Evolutionary conservation across 2,888 invertebrate species (phyloP).

Genomic region (Eupithecia insigniata): DNA sequence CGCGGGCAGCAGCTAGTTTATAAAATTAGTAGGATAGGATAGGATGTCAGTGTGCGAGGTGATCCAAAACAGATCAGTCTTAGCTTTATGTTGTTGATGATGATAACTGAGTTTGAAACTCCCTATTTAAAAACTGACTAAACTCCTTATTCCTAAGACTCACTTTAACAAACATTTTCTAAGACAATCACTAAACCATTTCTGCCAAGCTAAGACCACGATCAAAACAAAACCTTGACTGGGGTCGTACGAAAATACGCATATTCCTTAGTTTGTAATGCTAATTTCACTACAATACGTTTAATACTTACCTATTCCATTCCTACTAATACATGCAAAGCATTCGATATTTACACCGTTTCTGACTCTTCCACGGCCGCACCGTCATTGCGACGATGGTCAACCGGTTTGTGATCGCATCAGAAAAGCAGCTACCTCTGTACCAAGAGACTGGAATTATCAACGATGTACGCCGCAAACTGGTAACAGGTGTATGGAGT

Average conservation of each 20-base stretch:
- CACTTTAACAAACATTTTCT: not conserved
- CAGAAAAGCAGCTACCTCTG: slow-evolving; percentile 75
- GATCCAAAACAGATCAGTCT: no score
- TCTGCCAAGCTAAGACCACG: slow-evolving; percentile 13
- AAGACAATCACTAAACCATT: not conserved
- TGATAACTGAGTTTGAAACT: not conserved
- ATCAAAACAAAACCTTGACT: slow-evolving; percentile 34
- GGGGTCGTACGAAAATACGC: slow-evolving; percentile 35
- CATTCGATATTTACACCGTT: slow-evolving; percentile 70
- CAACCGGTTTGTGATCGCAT: slow-evolving; percentile 82
- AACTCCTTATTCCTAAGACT: no score
- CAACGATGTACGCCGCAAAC: slow-evolving; percentile 23
- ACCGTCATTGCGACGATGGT: slow-evolving; percentile 75
- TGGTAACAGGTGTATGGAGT: slow-evolving; percentile 21
- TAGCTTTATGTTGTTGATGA: no score
- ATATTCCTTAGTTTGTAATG: slow-evolving; percentile 38
- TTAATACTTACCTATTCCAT: slow-evolving; percentile 54
- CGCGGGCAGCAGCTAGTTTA: no score
- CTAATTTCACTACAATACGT: slow-evolving; percentile 48
- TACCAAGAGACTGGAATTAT: slow-evolving; percentile 58
- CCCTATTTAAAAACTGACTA: no score
- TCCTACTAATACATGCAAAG: slow-evolving; percentile 72
- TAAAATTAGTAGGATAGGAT: no score
- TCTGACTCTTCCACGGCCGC: slow-evolving; percentile 58
- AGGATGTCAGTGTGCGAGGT: no score